phyloP scores from a whole-genome alignment of 2,888 invertebrate genomes.

The Agrotis ipsilon region DNA sequence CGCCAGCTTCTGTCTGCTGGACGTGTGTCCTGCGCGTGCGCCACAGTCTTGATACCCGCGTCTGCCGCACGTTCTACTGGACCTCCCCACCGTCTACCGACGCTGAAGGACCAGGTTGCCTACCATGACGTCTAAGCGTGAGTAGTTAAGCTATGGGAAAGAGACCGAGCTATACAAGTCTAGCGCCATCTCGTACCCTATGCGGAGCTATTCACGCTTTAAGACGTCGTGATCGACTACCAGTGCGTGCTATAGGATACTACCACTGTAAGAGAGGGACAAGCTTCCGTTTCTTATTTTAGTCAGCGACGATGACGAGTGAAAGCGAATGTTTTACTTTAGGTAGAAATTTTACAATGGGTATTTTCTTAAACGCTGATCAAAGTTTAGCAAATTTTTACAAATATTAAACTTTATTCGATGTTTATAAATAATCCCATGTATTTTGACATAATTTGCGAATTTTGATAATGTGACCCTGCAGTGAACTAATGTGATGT shows the following conservation, averaged over 20 bases:
- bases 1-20: slow-evolving; percentile 95
- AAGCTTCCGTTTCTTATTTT: slow-evolving; percentile 3
- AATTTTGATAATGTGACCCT: neutral
- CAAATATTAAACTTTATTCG: neutral
- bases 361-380: neutral
- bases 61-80: slow-evolving; percentile 27
- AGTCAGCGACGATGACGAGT: neutral
- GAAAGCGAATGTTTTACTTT: slow-evolving; percentile 6
- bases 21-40: slow-evolving; percentile 92
- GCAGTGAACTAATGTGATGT: slow-evolving; percentile 1
- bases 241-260: neutral
- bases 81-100: slow-evolving; percentile 13
- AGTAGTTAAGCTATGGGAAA: no score
- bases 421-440: neutral
- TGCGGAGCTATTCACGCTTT: no score
- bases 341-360: neutral
- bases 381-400: neutral
- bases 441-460: slow-evolving; percentile 9
- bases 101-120: slow-evolving; percentile 13
- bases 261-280: slow-evolving; percentile 13
- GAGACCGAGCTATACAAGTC: no score
- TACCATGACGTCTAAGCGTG: no score
- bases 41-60: slow-evolving; percentile 35
- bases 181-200: no score
- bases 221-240: no score